Evolutionary conservation across 2,888 invertebrate genomes (phyloP).

Genomic region (Cephus spinipes): DNA sequence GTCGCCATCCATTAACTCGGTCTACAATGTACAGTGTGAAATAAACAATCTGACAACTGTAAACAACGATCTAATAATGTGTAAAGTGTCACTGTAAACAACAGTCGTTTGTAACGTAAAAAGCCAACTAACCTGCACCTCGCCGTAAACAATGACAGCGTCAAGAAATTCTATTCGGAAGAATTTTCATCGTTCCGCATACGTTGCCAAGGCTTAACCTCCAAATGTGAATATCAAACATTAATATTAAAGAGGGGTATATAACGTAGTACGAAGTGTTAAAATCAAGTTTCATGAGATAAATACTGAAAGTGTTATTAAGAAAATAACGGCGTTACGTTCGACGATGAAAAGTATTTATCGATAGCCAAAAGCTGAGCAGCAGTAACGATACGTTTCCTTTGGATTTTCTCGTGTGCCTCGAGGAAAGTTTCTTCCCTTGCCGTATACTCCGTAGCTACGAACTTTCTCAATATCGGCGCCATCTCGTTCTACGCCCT

Average conservation of each 20-base stretch:
- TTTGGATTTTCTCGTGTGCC: not conserved
- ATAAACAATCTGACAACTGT: not conserved
- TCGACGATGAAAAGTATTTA: not conserved
- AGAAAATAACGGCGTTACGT: not conserved
- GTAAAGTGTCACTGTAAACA: too few relatives aligned
- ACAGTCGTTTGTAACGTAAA: not conserved
- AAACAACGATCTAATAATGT: not conserved
- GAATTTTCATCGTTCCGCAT: too few relatives aligned
- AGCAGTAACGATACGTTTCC: not conserved
- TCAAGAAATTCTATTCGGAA: too few relatives aligned
- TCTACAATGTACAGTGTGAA: not conserved
- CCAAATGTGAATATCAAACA: too few relatives aligned
- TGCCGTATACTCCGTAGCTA: not conserved
- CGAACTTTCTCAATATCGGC: not conserved
- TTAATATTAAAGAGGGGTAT: not conserved
- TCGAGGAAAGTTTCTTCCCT: not conserved
- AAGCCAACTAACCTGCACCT: not conserved
- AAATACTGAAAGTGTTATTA: not conserved
- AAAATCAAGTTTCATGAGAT: not conserved
- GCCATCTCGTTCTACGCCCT: not conserved
- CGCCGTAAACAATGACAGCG: not conserved
- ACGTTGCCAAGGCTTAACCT: too few relatives aligned
- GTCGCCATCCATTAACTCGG: not conserved
- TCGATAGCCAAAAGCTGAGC: not conserved
- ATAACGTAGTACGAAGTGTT: not conserved